Evolutionary conservation across 2,797 vertebrate species (phyloP).

Genomic region (Aphelocoma californica): DNA sequence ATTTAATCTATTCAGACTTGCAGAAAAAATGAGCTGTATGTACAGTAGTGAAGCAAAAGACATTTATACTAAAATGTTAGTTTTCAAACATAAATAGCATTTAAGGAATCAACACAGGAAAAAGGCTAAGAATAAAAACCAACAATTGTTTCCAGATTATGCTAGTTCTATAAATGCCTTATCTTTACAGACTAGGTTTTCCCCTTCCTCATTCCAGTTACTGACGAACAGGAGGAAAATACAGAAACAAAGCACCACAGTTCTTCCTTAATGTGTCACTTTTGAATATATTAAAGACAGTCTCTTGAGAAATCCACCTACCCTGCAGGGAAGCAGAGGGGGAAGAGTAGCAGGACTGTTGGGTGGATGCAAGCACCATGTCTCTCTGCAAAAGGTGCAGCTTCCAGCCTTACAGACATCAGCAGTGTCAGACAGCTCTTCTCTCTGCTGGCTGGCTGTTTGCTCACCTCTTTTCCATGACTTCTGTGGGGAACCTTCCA

Average conservation of each 20-base stretch:
- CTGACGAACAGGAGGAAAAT: neutral
- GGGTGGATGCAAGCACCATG: neutral
- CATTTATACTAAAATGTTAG: neutral
- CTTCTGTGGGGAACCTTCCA: neutral
- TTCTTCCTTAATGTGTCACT: neutral
- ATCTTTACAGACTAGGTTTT: neutral
- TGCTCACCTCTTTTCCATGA: neutral
- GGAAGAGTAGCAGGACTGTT: neutral
- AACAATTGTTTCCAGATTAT: neutral
- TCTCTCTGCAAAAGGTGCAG: neutral
- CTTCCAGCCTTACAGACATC: neutral
- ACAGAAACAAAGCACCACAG: neutral
- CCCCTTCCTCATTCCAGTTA: neutral
- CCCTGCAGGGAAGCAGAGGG: neutral
- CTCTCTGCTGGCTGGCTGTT: neutral
- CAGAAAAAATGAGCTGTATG: neutral
- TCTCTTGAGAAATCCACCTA: neutral
- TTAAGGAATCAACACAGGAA: neutral
- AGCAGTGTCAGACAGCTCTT: neutral
- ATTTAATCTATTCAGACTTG: neutral
- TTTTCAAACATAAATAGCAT: neutral
- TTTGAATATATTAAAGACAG: neutral
- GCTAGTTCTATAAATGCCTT: neutral
- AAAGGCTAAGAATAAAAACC: neutral
- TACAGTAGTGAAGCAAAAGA: neutral